These are phyloP conservation scores for Agrochola litura DNA, from an alignment of 2,888 invertebrate genomes.

Conservation along the genomic window DNA sequence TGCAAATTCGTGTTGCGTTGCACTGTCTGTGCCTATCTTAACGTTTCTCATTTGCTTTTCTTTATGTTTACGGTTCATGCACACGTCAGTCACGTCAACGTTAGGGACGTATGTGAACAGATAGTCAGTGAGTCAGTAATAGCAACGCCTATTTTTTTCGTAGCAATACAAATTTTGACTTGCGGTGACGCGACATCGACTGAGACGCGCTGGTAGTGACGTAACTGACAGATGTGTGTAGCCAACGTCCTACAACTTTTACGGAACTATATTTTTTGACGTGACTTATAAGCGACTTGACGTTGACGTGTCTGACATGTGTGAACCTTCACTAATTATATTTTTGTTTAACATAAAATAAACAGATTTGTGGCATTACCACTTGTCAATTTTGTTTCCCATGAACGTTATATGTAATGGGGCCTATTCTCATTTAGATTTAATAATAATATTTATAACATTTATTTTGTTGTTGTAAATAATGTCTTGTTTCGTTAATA, in stretches of 20 bases:
- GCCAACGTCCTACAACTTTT: too few relatives aligned
- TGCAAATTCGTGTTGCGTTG: background rate
- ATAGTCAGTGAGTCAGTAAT: too few relatives aligned
- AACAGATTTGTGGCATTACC: constrained; percentile 32
- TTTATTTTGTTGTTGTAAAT: constrained; percentile 85
- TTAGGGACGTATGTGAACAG: too few relatives aligned
- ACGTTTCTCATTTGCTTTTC: background rate
- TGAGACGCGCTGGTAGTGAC: too few relatives aligned
- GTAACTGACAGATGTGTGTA: too few relatives aligned
- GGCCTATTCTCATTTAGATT: constrained; percentile 80
- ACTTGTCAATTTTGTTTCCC: constrained; percentile 51
- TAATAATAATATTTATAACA: constrained; percentile 75
- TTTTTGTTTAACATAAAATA: background rate
- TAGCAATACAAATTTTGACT: too few relatives aligned
- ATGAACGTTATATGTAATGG: constrained; percentile 58
- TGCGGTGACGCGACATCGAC: too few relatives aligned
- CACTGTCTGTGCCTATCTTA: background rate
- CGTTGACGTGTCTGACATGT: too few relatives aligned
- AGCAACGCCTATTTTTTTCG: too few relatives aligned
- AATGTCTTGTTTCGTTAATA: constrained; percentile 85
- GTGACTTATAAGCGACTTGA: too few relatives aligned
- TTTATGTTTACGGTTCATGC: background rate
- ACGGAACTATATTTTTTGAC: too few relatives aligned
- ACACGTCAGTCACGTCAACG: too few relatives aligned
- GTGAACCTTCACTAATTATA: background rate